Evolutionary conservation across 1,140 invertebrate genomes (phyloP), one percentile per base, ranked within the genome.

Genomic region (Listronotus oregonensis): DNA sequence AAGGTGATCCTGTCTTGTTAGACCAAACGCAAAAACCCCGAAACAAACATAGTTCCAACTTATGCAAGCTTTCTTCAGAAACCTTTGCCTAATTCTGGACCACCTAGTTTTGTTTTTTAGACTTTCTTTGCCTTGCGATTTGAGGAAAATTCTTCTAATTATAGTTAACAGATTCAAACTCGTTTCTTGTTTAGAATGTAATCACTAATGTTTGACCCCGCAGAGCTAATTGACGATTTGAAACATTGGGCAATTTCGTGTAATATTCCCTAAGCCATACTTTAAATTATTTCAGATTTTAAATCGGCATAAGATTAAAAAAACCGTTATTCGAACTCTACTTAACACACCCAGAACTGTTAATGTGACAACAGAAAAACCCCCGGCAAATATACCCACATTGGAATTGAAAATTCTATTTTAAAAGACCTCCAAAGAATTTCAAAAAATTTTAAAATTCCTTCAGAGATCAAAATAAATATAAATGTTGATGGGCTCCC

Each of bases 401-500:
- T 34, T n/a, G 37, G 37, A 6, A 0, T 54, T 6, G 3, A 37
- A 54, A 37, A 1, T 5, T 6, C 5, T 6, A 34, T 54, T 54
- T 0, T 21, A 27, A 61, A 51, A 61, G 17, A 46, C 8, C 27
- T n/a, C 3, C 14, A 43, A 21, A 0, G 1, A 17, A 11, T 42
- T 12, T 15, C 44, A 12, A 14, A 17, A 47, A 9, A 21, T 2
- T 2, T 21, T 17, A 9, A 17, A 47, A 6, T 47, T 3, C 44
- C 44, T 5, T 17, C 14, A 2, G 18, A 47, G 5, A 47, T 47
- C 1, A 47, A 47, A 47, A 14, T 47, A 3, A 14, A 47, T 47
- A 9, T 47, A 3, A 60, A 60, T 60, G 32, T 60, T 14, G 57
- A 60, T 32, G 57, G 57, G 9, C 44, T 60, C 0, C 57, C 57